A percentile compares a stretch with the other conserved stretches of the same genome.
Evolutionary conservation across 2,113 vertebrate species (phyloP).

Genomic region (Panthera uncia): DNA sequence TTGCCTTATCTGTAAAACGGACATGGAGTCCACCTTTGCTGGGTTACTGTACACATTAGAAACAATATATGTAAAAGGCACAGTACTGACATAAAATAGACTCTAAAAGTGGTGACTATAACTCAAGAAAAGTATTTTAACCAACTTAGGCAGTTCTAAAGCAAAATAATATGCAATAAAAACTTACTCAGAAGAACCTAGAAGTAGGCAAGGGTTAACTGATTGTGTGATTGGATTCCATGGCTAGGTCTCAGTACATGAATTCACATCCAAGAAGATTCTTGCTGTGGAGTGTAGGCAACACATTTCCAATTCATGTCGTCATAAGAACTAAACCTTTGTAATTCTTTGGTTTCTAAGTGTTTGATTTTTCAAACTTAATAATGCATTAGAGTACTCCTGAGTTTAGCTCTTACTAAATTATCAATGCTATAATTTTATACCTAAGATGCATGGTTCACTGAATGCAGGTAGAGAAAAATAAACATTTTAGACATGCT

Average conservation of each 20-base stretch:
- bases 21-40: not conserved
- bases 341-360: constrained; percentile 53
- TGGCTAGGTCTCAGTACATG: not conserved
- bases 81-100: not conserved
- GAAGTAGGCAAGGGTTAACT: not conserved
- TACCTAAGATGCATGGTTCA: constrained; percentile 4
- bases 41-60: not conserved
- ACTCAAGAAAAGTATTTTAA: not conserved
- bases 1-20: not conserved
- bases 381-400: constrained; percentile 64
- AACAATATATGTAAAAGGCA: not conserved
- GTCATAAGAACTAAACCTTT: not conserved
- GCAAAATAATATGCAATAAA: not conserved
- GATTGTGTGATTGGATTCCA: not conserved
- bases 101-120: not conserved
- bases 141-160: not conserved
- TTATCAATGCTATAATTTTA: constrained; percentile 62
- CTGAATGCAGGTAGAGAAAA: not conserved
- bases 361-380: constrained; percentile 66
- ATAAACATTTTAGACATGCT: not conserved
- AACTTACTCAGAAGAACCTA: not conserved
- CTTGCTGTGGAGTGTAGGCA: not conserved
- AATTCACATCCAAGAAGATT: not conserved
- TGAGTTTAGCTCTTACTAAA: constrained; percentile 61
- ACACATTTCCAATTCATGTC: not conserved